Evolutionary conservation across 2,888 invertebrate genomes (phyloP).

Genomic region (Andrena bicolor): DNA sequence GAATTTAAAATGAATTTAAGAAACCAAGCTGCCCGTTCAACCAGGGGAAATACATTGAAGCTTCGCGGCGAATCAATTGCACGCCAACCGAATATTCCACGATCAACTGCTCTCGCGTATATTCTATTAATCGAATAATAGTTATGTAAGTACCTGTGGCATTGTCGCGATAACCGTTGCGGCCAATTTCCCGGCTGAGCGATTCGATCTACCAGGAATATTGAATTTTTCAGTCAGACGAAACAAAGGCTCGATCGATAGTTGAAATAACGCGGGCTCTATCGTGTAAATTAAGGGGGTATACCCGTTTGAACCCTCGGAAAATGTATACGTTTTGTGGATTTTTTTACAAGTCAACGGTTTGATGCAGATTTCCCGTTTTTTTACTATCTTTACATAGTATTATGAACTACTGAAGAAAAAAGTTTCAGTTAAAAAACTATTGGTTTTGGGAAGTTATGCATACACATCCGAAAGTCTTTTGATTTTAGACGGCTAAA

Average conservation of each 20-base stretch:
- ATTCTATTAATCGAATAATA: constrained; percentile 21
- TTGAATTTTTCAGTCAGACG: constrained; percentile 18
- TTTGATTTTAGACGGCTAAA: too few relatives aligned
- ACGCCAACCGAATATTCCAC: background rate
- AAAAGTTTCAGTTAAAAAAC: too few relatives aligned
- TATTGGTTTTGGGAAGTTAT: too few relatives aligned
- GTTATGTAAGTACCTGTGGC: background rate
- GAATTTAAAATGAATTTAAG: background rate
- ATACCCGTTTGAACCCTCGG: too few relatives aligned
- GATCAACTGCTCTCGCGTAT: background rate
- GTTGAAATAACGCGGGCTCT: constrained; percentile 25
- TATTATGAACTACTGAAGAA: too few relatives aligned
- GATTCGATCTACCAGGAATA: background rate
- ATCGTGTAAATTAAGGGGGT: constrained; percentile 20
- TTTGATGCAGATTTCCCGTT: too few relatives aligned
- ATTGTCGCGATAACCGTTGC: background rate
- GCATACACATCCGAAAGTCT: too few relatives aligned
- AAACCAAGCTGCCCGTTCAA: background rate
- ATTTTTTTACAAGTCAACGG: too few relatives aligned
- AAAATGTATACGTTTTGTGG: too few relatives aligned
- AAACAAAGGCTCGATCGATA: constrained; percentile 18
- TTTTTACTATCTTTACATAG: too few relatives aligned
- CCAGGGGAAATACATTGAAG: background rate
- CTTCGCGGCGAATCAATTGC: background rate
- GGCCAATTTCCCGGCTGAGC: constrained; percentile 1